Conservation (phyloP, 1,140 invertebrate species). For the Mactra quadrangularis region DNA sequence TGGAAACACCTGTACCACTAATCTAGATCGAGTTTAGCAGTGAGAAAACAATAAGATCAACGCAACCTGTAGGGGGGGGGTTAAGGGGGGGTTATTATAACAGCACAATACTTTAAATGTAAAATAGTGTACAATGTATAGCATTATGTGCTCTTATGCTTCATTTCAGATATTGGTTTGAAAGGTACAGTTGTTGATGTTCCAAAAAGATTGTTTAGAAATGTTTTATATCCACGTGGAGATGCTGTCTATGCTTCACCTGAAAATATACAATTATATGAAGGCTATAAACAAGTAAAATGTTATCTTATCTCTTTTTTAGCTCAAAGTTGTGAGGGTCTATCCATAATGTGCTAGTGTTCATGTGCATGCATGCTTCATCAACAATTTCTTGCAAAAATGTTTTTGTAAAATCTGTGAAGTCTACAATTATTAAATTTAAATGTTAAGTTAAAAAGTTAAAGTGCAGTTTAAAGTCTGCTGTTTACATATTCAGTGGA, state of each 20-base stretch:
- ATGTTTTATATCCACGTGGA: constrained; percentile 34
- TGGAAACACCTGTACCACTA: too few relatives aligned
- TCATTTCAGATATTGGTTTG: constrained; percentile 57
- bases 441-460: too few relatives aligned
- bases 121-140: too few relatives aligned
- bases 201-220: constrained; percentile 39
- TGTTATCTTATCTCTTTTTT: neutral
- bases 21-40: too few relatives aligned
- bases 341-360: neutral
- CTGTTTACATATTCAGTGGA: too few relatives aligned
- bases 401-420: neutral
- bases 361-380: neutral
- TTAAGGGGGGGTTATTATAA: too few relatives aligned
- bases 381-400: neutral
- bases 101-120: too few relatives aligned
- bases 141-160: too few relatives aligned
- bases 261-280: constrained; percentile 45
- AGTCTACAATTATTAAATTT: neutral
- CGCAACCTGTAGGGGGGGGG: too few relatives aligned
- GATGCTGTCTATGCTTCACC: constrained; percentile 58
- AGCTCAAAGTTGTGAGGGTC: neutral
- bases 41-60: too few relatives aligned
- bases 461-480: too few relatives aligned
- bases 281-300: constrained; percentile 44
- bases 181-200: constrained; percentile 56